phyloP scores from a whole-genome alignment of 2,888 invertebrate species.

The Diplazon laetatorius region DNA sequence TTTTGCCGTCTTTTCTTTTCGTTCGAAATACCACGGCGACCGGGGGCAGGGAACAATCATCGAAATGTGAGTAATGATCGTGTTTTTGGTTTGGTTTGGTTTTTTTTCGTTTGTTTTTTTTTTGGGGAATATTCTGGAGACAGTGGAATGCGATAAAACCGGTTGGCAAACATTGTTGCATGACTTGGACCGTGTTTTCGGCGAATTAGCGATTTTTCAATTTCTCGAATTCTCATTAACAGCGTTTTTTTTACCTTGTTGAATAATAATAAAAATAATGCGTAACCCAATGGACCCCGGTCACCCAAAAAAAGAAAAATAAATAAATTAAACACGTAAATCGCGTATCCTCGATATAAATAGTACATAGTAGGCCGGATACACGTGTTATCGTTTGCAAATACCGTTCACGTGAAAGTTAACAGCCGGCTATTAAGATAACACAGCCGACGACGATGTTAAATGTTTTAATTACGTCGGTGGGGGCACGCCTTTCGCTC shows the following conservation, averaged over 20 bases:
- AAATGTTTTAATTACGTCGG: slow-evolving; percentile 55
- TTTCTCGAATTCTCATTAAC: too few relatives aligned
- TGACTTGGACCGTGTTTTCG: too few relatives aligned
- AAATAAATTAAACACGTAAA: neutral
- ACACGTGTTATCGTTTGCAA: slow-evolving; percentile 45
- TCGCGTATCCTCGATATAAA: neutral
- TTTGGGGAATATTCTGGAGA: neutral
- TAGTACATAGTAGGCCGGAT: slow-evolving; percentile 32
- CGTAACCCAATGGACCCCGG: neutral
- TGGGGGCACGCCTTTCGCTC: slow-evolving; percentile 41
- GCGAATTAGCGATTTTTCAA: too few relatives aligned
- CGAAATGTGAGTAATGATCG: too few relatives aligned
- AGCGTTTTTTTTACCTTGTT: too few relatives aligned
- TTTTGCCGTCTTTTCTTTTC: neutral
- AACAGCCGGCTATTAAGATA: slow-evolving; percentile 58
- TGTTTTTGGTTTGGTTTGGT: neutral
- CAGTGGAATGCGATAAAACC: too few relatives aligned
- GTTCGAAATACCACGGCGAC: neutral
- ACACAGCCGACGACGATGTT: slow-evolving; percentile 35
- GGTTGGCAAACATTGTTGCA: too few relatives aligned
- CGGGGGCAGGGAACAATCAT: neutral
- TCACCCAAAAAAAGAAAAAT: neutral
- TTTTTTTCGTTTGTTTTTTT: neutral
- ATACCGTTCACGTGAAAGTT: slow-evolving; percentile 34
- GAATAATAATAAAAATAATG: too few relatives aligned